A percentile compares a stretch with the other conserved stretches of the same genome.
phyloP scores from a whole-genome alignment of 2,113 vertebrate genomes.

The Perca fluviatilis region DNA sequence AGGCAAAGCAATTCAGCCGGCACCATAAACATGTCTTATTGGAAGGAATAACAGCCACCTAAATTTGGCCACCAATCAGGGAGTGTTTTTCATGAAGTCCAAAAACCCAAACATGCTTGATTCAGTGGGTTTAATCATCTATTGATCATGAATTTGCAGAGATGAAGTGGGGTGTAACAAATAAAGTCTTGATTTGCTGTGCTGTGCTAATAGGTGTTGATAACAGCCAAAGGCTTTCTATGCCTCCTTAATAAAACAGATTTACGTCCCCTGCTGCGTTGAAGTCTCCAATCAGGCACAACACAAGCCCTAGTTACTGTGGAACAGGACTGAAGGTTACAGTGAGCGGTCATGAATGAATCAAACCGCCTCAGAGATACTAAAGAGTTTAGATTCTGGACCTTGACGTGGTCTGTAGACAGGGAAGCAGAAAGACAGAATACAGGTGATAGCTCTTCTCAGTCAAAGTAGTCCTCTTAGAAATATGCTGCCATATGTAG shows the following conservation, averaged over 20 bases:
- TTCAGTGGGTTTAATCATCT: constrained; percentile 38
- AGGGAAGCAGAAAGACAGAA: neutral
- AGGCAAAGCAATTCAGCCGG: constrained; percentile 28
- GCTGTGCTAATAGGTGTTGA: constrained; percentile 10
- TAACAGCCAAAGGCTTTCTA: constrained; percentile 15
- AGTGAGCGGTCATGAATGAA: constrained; percentile 33
- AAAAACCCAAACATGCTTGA: constrained; percentile 18
- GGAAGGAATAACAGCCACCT: constrained; percentile 22
- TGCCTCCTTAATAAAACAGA: constrained; percentile 40
- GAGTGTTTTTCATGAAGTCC: constrained; percentile 21
- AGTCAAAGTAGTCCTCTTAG: neutral
- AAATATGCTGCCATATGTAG: neutral
- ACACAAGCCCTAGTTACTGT: constrained; percentile 8
- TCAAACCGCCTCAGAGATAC: constrained; percentile 21
- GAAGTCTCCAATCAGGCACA: constrained; percentile 25
- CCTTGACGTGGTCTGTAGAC: neutral
- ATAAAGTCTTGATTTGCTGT: constrained; percentile 34
- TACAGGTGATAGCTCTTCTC: neutral
- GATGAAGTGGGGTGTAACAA: constrained; percentile 19
- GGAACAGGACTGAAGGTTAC: constrained; percentile 31
- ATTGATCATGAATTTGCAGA: constrained; percentile 23
- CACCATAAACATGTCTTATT: constrained; percentile 43
- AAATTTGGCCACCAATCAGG: constrained; percentile 14
- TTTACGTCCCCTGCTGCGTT: constrained; percentile 35
- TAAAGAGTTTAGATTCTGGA: constrained; percentile 21